Base-by-base conservation (phyloP, 1,140 invertebrate genomes). In the Tribolium castaneum region DNA sequence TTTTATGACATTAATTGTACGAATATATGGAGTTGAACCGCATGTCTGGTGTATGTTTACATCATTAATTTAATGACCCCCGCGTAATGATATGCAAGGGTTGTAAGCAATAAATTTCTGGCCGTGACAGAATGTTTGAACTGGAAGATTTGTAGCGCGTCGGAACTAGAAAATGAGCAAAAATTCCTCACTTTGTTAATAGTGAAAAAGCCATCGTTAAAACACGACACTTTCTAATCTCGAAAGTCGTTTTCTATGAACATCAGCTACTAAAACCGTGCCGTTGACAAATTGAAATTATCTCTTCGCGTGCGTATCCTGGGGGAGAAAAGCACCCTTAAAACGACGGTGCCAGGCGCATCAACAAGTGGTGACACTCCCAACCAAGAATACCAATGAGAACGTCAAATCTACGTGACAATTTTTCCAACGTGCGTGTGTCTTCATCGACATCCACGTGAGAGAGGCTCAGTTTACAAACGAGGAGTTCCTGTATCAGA, bases 101-200 rank as follows among this genome's bases (percentile, higher is more conserved):
- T 56, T 34, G 34, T 49, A 66, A 45, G 14, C 62, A 12, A 59
- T 56, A 50, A 70, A 70, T 70, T 30, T 10, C 62, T 39, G 62
- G 3, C 25, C 14, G 13, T 62, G 30, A 62, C 16, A 62, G 25
- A 30, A 30, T 30, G 9, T 34, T 10, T 25, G 14, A 62, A 62
- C 16, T 62, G 12, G 12, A 62, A 62, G 56, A 30, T 74, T 75
- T 74, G 14, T 71, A 30, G 35, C 56, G 72, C 35, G 16, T n/a
- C 16, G 76, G 19, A 45, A 81, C 62, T 80, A 80, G 79, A 6
- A 77, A 78, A 78, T 71, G 30, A 45, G 14, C 25, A 45, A 16
- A 71, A 19, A 39, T 71, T 71, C 22, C 25, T 30, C 25, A 30
- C 25, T 30, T 30, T 30, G 25, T 30, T 30, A 30, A 30, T 30